Conservation (phyloP, 1,140 invertebrate genomes). For the Cydia splendana region DNA sequence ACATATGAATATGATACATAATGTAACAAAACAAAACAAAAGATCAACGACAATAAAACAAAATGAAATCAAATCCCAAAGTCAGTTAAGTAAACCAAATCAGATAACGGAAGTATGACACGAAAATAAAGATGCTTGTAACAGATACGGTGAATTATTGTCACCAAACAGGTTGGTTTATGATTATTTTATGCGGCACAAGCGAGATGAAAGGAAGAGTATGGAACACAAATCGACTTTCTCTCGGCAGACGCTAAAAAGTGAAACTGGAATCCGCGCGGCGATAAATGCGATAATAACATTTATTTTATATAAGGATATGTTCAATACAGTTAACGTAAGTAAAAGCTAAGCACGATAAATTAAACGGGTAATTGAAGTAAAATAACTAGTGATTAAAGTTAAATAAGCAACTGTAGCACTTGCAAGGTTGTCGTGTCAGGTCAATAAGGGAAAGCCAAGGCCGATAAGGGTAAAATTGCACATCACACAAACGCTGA, state of each 20-base stretch:
- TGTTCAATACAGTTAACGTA: not conserved
- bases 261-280: conserved; percentile 68
- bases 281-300: conserved; percentile 46
- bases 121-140: conserved; percentile 23
- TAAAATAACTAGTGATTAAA: not conserved
- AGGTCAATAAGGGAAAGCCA: conserved; percentile 44
- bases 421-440: conserved; percentile 40
- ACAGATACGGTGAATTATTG: conserved; percentile 19
- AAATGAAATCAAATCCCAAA: not conserved
- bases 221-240: conserved; percentile 66
- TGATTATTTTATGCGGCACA: conserved; percentile 42
- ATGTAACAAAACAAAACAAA: not conserved
- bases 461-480: conserved; percentile 43
- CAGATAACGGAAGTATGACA: conserved; percentile 6
- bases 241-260: conserved; percentile 71
- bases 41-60: not conserved
- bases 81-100: not conserved
- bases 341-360: not conserved
- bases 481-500: conserved; percentile 35
- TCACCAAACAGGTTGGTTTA: conserved; percentile 36
- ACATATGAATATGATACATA: too few relatives aligned
- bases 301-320: conserved; percentile 4
- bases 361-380: not conserved
- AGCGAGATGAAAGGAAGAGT: conserved; percentile 64
- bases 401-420: conserved; percentile 32